These are phyloP conservation scores for Platyura marginata DNA, from an alignment of 1,140 invertebrate species.

Conservation along the genomic window DNA sequence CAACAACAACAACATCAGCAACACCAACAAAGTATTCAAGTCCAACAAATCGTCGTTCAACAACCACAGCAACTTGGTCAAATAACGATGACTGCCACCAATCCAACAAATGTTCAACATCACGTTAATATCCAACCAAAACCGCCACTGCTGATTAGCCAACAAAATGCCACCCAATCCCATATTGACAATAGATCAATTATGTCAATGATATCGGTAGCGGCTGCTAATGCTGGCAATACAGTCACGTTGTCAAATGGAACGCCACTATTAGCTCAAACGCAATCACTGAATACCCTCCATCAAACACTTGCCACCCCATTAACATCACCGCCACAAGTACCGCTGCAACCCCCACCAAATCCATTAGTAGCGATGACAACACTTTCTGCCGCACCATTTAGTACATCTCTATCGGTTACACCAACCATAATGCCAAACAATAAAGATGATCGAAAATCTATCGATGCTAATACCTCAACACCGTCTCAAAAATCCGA, in stretches of 20 bases:
- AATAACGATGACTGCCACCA: slow-evolving; percentile 5
- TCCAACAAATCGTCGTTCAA: slow-evolving; percentile 24
- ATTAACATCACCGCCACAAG: slow-evolving; percentile 2
- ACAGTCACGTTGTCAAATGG: not conserved
- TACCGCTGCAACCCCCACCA: slow-evolving; percentile 9
- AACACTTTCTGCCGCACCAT: slow-evolving; percentile 10
- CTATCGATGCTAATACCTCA: not conserved
- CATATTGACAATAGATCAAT: not conserved
- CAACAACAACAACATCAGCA: slow-evolving; percentile 22
- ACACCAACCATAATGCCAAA: slow-evolving; percentile 7
- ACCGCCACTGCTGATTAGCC: not conserved
- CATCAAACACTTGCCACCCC: slow-evolving; percentile 2
- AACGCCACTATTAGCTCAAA: not conserved
- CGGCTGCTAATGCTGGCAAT: not conserved
- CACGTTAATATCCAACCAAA: slow-evolving; percentile 4
- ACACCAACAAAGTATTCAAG: slow-evolving; percentile 16
- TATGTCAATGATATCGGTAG: not conserved
- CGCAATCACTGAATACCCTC: not conserved
- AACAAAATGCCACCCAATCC: not conserved
- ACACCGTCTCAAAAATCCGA: slow-evolving; percentile 11
- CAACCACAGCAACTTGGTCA: slow-evolving; percentile 12
- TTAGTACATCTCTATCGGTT: slow-evolving; percentile 6
- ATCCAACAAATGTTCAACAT: slow-evolving; percentile 2
- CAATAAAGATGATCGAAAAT: slow-evolving; percentile 1
- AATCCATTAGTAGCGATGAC: slow-evolving; percentile 23